These are phyloP conservation scores for Euglossa dilemma DNA, from an alignment of 1,140 invertebrate species.

Conservation along the genomic window DNA sequence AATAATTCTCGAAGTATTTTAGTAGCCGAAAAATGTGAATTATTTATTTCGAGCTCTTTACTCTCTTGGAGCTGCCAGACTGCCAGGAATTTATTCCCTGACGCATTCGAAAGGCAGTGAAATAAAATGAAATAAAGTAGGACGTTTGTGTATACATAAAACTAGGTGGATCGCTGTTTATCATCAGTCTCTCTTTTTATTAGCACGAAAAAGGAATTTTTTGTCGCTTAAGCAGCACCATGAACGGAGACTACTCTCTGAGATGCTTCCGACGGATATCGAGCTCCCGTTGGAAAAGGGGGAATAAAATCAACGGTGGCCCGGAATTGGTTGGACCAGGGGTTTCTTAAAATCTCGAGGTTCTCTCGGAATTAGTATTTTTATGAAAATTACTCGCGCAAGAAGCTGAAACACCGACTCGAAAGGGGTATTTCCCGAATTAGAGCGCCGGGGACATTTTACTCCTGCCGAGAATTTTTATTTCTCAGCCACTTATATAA, in stretches of 20 bases:
- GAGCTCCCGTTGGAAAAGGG: no score
- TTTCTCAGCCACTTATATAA: not conserved
- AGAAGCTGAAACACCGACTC: not conserved
- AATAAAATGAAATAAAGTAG: not conserved
- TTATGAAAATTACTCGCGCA: slow-evolving; percentile 11
- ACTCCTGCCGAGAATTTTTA: not conserved
- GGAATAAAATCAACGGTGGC: not conserved
- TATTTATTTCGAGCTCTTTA: no score
- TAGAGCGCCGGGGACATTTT: not conserved
- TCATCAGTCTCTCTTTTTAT: not conserved
- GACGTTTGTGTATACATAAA: not conserved
- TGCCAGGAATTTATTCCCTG: not conserved
- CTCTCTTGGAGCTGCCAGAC: no score
- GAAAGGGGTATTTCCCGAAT: not conserved
- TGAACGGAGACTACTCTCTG: not conserved
- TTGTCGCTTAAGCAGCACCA: not conserved
- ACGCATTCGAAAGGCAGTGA: not conserved
- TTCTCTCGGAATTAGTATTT: not conserved
- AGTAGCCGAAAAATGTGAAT: no score
- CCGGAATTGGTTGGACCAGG: not conserved
- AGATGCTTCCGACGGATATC: not conserved
- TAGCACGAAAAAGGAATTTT: not conserved
- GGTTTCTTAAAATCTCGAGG: not conserved
- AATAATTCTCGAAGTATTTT: no score
- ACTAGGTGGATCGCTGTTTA: slow-evolving; percentile 6